Percentiles rank a stretch among this genome's conserved stretches.
Conservation (phyloP, 1,140 invertebrate species). For the Drosophila setifemur region DNA sequence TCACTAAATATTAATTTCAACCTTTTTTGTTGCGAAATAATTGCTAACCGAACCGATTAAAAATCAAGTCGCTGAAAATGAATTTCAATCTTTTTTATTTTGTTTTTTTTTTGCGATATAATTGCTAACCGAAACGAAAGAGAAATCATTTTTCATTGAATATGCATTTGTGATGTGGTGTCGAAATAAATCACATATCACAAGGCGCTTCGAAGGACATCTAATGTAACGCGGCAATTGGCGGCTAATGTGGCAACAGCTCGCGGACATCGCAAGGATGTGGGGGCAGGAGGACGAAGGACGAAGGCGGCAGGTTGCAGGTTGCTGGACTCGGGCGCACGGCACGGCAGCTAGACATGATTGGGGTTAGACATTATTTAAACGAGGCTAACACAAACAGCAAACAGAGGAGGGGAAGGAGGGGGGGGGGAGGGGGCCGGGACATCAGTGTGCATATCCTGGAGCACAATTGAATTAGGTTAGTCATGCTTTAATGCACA, state of each 20-base stretch:
- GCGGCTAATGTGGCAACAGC: slow-evolving; percentile 45
- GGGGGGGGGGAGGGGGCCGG: neutral
- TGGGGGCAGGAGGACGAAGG: slow-evolving; percentile 20
- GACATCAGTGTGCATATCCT: slow-evolving; percentile 65
- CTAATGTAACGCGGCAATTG: neutral
- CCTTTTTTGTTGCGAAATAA: too few relatives aligned
- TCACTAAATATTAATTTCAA: too few relatives aligned
- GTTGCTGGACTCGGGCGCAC: too few relatives aligned
- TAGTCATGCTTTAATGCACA: slow-evolving; percentile 81
- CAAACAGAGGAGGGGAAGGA: neutral
- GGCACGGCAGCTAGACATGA: slow-evolving; percentile 49
- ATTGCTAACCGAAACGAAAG: too few relatives aligned
- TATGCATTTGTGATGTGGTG: too few relatives aligned
- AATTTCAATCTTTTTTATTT: too few relatives aligned
- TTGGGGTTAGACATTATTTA: slow-evolving; percentile 65
- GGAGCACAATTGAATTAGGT: slow-evolving; percentile 80
- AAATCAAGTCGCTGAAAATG: too few relatives aligned
- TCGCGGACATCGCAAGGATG: slow-evolving; percentile 14
- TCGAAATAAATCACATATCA: too few relatives aligned
- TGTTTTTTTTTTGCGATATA: too few relatives aligned
- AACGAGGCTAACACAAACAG: slow-evolving; percentile 47
- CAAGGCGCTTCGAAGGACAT: neutral
- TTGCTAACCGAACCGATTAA: too few relatives aligned
- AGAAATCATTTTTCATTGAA: too few relatives aligned
- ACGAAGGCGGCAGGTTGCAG: too few relatives aligned